Conservation (phyloP, 2,113 vertebrate species). For the Melanerpes aurifrons region DNA sequence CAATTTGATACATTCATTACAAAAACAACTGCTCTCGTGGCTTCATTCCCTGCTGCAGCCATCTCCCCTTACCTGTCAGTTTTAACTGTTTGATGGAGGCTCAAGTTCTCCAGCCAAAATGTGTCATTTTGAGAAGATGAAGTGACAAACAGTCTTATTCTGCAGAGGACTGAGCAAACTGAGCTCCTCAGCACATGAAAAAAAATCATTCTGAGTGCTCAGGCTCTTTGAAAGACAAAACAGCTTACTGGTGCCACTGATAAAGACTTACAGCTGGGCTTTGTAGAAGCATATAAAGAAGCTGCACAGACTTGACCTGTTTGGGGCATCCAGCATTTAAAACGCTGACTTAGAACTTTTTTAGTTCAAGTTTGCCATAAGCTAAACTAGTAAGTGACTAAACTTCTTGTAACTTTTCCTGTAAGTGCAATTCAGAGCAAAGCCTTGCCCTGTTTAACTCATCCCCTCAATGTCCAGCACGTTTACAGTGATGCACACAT, state of each 20-base stretch:
- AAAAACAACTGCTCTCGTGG: not conserved
- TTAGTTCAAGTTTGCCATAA: not conserved
- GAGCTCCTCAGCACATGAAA: not conserved
- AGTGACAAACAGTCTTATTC: not conserved
- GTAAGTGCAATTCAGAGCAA: not conserved
- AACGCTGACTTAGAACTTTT: not conserved
- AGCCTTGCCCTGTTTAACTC: not conserved
- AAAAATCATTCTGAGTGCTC: not conserved
- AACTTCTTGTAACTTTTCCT: not conserved
- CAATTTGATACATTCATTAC: not conserved
- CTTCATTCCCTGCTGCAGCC: not conserved
- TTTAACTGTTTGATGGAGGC: constrained; percentile 15
- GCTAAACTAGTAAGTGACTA: not conserved
- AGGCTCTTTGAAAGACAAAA: constrained; percentile 1
- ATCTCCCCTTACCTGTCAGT: constrained; percentile 1
- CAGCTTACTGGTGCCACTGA: not conserved
- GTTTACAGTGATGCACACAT: not conserved
- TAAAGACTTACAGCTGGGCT: not conserved
- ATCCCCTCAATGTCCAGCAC: not conserved
- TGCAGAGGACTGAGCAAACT: not conserved
- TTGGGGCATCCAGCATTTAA: not conserved
- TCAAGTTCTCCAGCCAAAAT: not conserved
- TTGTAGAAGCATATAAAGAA: not conserved
- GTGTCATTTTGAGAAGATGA: not conserved
- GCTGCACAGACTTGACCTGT: not conserved